A percentile compares a stretch with the other conserved stretches of the same genome.
phyloP scores from a whole-genome alignment of 2,888 invertebrate species.

The Nomada fabriciana region DNA sequence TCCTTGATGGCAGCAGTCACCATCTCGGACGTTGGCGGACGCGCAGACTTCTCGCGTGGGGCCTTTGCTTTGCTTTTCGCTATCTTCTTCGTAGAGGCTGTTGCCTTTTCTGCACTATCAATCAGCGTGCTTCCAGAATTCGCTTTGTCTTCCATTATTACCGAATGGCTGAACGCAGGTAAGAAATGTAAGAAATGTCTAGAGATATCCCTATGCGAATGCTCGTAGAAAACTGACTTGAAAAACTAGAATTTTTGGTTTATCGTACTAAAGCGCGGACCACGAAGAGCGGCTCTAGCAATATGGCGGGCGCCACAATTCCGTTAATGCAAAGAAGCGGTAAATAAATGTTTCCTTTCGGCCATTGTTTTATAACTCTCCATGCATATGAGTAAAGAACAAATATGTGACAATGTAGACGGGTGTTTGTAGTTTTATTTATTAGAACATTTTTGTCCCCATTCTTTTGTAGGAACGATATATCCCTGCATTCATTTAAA shows the following conservation, averaged over 20 bases:
- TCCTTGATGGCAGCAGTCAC: slow-evolving; percentile 86
- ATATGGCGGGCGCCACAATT: slow-evolving; percentile 48
- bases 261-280: slow-evolving; percentile 51
- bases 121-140: slow-evolving; percentile 27
- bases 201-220: too few species aligned
- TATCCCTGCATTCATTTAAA: slow-evolving; percentile 3
- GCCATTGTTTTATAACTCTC: not conserved
- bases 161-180: not conserved
- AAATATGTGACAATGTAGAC: not conserved
- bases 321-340: slow-evolving; percentile 27
- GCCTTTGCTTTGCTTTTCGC: slow-evolving; percentile 56
- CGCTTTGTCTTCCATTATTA: slow-evolving; percentile 33
- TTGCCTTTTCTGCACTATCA: slow-evolving; percentile 15
- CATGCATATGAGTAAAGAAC: not conserved
- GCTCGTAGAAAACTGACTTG: too few species aligned
- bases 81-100: slow-evolving; percentile 54
- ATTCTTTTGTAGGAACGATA: not conserved
- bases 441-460: not conserved
- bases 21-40: slow-evolving; percentile 86
- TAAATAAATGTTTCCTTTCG: slow-evolving; percentile 34
- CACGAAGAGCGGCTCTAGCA: slow-evolving; percentile 59
- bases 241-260: too few species aligned
- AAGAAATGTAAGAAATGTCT: not conserved
- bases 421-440: slow-evolving; percentile 23
- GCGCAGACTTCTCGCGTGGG: slow-evolving; percentile 82